Conservation (phyloP, 2,113 vertebrate species). For the Corvus cornix region DNA sequence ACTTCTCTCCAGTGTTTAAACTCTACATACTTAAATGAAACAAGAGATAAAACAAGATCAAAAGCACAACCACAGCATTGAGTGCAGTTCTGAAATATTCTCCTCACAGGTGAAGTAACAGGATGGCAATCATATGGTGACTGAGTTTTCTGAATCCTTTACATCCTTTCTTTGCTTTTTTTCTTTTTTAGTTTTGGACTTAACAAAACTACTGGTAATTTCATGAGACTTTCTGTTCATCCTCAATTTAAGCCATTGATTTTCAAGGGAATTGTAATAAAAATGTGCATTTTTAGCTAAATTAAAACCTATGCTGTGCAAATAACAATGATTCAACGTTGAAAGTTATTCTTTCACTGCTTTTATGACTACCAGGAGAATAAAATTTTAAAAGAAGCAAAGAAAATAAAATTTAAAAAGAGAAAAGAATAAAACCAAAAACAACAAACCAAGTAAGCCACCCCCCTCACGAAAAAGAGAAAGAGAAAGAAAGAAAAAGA, state of each 20-base stretch:
- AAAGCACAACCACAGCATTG: background rate
- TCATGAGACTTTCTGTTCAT: background rate
- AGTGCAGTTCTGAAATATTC: background rate
- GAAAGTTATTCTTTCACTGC: background rate
- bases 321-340: conserved; percentile 14
- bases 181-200: background rate
- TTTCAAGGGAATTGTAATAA: conserved; percentile 32
- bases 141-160: background rate
- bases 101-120: background rate
- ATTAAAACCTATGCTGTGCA: conserved; percentile 4
- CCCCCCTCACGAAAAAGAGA: too few relatives aligned
- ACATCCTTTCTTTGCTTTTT: background rate
- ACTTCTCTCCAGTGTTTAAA: background rate
- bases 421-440: background rate
- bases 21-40: background rate
- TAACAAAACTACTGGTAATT: background rate
- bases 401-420: background rate
- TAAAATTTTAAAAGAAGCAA: background rate
- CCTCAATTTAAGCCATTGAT: background rate
- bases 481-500: too few relatives aligned
- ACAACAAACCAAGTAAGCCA: accelerated
- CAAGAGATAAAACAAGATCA: background rate
- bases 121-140: background rate
- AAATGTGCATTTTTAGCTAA: conserved; percentile 37
- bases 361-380: background rate